Evolutionary conservation across 37 sponge, comb jelly and placozoan genomes (phyloP).

Genomic region (Bolinopsis microptera): DNA sequence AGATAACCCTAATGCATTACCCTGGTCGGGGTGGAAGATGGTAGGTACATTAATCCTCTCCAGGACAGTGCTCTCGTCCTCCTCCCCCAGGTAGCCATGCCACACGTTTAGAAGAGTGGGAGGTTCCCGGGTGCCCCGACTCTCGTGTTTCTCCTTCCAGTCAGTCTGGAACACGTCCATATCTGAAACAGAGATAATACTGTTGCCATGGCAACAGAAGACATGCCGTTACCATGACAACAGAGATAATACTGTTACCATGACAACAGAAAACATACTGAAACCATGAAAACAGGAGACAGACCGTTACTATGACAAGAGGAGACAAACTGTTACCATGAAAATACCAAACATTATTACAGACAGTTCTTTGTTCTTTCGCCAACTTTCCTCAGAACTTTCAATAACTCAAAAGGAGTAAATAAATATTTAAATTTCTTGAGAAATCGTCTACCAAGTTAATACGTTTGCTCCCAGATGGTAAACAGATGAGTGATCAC

Average conservation of each 20-base stretch:
- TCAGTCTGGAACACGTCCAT: conserved; percentile 59
- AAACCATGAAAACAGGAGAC: neutral
- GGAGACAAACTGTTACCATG: too few species aligned
- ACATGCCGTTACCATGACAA: neutral
- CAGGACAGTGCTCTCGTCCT: neutral
- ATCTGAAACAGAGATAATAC: too few species aligned
- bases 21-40: conserved; percentile 41
- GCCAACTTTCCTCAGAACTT: too few species aligned
- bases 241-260: neutral
- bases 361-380: too few species aligned
- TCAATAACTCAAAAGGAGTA: too few species aligned
- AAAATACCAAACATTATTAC: too few species aligned
- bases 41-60: conserved; percentile 13
- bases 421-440: too few species aligned
- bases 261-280: neutral
- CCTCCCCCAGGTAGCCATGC: conserved; percentile 59
- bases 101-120: conserved; percentile 27
- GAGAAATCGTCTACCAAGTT: too few species aligned
- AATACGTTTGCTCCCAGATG: too few species aligned
- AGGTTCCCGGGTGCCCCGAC: neutral
- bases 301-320: neutral
- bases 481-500: too few species aligned
- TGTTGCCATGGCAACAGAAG: neutral
- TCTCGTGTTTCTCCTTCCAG: conserved; percentile 57
- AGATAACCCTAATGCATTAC: too few species aligned